These are phyloP conservation scores for Neodiprion virginianus DNA, from an alignment of 1,140 invertebrate species.

Conservation along the genomic window DNA sequence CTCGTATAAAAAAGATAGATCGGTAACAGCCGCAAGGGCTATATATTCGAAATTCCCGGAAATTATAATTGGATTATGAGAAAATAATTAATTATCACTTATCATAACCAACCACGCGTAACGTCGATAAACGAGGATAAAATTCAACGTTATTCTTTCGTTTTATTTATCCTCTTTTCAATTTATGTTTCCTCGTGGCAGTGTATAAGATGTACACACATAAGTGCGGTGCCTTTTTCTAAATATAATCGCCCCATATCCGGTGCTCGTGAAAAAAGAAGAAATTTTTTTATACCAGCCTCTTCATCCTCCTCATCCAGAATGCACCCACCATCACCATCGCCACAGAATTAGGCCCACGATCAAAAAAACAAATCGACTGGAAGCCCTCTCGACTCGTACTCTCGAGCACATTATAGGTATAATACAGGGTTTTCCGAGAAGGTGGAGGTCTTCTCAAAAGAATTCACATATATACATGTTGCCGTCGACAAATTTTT, in stretches of 20 bases:
- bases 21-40: background rate
- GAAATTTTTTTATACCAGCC: too few species aligned
- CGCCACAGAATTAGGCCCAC: background rate
- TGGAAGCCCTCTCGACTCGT: background rate
- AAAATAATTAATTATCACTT: too few species aligned
- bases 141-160: background rate
- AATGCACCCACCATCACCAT: background rate
- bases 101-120: background rate
- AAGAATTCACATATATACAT: too few species aligned
- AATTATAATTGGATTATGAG: too few species aligned
- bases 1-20: background rate
- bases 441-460: too few species aligned
- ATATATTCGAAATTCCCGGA: too few species aligned
- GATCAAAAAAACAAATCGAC: background rate
- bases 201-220: background rate
- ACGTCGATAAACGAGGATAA: background rate
- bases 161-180: background rate
- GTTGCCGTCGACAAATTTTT: too few species aligned
- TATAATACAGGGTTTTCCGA: too few species aligned
- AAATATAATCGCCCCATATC: conserved; percentile 42
- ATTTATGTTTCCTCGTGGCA: background rate
- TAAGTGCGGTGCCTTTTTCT: conserved; percentile 30
- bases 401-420: too few species aligned
- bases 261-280: conserved; percentile 21
- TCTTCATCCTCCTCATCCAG: background rate